Percentiles rank a stretch among this genome's conserved stretches.
phyloP scores from a whole-genome alignment of 2,888 invertebrate species.

The Drosophila falleni region DNA sequence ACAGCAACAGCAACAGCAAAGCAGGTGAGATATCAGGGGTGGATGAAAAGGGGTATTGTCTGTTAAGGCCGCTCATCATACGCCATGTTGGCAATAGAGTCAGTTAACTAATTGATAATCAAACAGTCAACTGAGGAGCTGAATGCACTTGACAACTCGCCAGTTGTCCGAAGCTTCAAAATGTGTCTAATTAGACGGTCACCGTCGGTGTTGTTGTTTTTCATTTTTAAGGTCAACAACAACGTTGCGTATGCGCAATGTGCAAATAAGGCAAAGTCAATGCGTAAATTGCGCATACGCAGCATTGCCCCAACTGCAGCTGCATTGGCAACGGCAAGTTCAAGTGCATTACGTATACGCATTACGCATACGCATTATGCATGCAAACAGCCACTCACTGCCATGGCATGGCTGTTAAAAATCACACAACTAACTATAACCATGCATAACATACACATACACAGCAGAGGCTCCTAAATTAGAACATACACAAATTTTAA shows the following conservation, averaged over 20 bases:
- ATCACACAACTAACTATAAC: slow-evolving; percentile 24
- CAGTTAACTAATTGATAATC: slow-evolving; percentile 74
- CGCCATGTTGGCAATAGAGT: slow-evolving; percentile 22
- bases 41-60: neutral
- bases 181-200: slow-evolving; percentile 59
- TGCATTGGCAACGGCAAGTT: slow-evolving; percentile 53
- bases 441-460: neutral
- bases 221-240: slow-evolving; percentile 51
- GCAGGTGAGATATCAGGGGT: neutral
- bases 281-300: slow-evolving; percentile 58
- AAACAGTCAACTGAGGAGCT: slow-evolving; percentile 59
- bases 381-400: slow-evolving; percentile 55
- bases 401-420: slow-evolving; percentile 59
- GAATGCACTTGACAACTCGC: slow-evolving; percentile 49
- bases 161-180: slow-evolving; percentile 10
- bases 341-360: slow-evolving; percentile 70
- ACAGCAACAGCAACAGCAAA: slow-evolving; percentile 17
- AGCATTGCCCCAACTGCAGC: slow-evolving; percentile 22
- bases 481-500: neutral
- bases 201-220: slow-evolving; percentile 12
- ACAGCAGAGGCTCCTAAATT: neutral
- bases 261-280: slow-evolving; percentile 60
- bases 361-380: slow-evolving; percentile 52
- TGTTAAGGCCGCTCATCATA: slow-evolving; percentile 38
- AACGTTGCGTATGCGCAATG: slow-evolving; percentile 76